Conservation (phyloP, 2,113 vertebrate species). For the Sinocyclocheilus grahami region DNA sequence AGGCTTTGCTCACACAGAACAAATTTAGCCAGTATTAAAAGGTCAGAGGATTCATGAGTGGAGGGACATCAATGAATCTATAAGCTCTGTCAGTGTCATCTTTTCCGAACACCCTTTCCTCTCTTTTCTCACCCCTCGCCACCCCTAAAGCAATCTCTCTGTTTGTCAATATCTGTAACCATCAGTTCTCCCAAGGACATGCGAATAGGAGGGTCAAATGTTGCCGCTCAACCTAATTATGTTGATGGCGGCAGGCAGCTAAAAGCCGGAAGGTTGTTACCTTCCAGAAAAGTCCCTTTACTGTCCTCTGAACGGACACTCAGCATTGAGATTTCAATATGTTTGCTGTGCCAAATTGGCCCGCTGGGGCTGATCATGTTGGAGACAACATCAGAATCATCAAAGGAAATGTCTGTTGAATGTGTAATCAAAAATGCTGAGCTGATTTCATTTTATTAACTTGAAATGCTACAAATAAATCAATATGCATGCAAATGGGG, state of each 20-base stretch:
- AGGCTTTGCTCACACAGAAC: background rate
- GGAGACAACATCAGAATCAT: slow-evolving; percentile 42
- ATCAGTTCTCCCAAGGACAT: slow-evolving; percentile 57
- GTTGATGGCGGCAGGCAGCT: slow-evolving; percentile 55
- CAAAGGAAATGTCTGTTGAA: slow-evolving; percentile 36
- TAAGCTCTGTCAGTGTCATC: slow-evolving; percentile 47
- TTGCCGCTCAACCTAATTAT: slow-evolving; percentile 58
- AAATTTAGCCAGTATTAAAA: background rate
- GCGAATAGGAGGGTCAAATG: slow-evolving; percentile 44
- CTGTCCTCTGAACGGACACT: slow-evolving; percentile 50
- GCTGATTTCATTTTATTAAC: slow-evolving; percentile 27
- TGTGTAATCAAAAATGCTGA: slow-evolving; percentile 23
- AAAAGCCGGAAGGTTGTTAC: slow-evolving; percentile 52
- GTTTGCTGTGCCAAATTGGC: slow-evolving; percentile 40
- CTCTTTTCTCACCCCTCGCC: slow-evolving; percentile 17
- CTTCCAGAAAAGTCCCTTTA: slow-evolving; percentile 51
- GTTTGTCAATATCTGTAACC: slow-evolving; percentile 54
- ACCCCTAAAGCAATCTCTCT: slow-evolving; percentile 28
- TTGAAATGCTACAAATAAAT: slow-evolving; percentile 27
- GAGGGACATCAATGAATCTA: slow-evolving; percentile 27
- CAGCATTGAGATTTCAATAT: slow-evolving; percentile 40
- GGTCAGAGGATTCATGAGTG: background rate
- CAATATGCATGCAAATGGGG: slow-evolving; percentile 42
- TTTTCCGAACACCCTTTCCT: slow-evolving; percentile 35
- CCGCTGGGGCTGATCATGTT: slow-evolving; percentile 26